Evolutionary conservation across 1,140 invertebrate genomes (phyloP).

Genomic region (Solen grandis): DNA sequence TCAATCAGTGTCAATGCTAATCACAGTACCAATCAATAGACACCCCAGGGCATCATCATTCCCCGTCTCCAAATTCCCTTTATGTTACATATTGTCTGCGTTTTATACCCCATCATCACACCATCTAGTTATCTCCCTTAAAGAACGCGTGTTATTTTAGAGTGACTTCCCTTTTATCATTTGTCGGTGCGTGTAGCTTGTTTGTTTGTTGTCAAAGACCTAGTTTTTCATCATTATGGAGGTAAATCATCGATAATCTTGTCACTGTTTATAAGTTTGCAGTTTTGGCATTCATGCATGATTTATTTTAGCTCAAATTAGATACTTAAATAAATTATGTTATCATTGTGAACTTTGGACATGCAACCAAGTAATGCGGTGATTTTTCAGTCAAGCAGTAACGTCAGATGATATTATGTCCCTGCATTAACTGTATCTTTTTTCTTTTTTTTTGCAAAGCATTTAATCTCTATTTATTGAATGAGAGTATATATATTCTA

Average conservation of each 20-base stretch:
- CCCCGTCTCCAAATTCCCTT: too few species aligned
- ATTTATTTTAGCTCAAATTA: background rate
- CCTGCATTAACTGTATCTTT: too few species aligned
- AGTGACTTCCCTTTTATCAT: constrained; percentile 20
- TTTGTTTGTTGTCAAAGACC: constrained; percentile 29
- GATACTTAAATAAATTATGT: background rate
- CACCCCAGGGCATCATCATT: too few species aligned
- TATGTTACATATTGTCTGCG: too few species aligned
- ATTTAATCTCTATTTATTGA: too few species aligned
- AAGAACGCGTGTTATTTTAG: background rate
- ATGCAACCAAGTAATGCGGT: background rate
- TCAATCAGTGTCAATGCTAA: too few species aligned
- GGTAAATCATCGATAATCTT: constrained; percentile 2
- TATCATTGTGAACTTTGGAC: background rate
- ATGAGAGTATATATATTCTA: too few species aligned
- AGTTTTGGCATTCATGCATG: background rate
- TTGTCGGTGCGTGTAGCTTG: background rate
- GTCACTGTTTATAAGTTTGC: background rate
- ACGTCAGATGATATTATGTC: too few species aligned
- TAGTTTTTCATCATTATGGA: background rate
- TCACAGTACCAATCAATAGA: too few species aligned
- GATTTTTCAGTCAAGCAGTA: background rate
- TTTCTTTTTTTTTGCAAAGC: too few species aligned
- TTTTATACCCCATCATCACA: too few species aligned
- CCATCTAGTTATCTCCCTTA: too few species aligned